Conservation (phyloP, 2,888 invertebrate species). For the Perithous albicinctus region DNA sequence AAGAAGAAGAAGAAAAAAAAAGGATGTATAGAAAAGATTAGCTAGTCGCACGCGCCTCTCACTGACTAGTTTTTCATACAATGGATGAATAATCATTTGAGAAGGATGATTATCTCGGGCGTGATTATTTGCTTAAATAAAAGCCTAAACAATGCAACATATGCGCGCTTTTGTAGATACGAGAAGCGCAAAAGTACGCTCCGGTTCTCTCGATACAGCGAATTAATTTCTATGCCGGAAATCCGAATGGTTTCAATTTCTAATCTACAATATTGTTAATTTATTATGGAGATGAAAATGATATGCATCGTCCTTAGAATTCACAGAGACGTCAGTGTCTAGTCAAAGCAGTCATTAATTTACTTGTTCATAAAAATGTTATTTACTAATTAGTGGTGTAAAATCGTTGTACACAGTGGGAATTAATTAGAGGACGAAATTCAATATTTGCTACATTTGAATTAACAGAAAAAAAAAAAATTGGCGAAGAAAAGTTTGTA, state of each 20-base stretch:
- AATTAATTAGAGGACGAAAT: neutral
- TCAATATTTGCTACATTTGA: too few species aligned
- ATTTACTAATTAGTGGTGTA: neutral
- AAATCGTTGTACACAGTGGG: neutral
- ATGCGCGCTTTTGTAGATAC: neutral
- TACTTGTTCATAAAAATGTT: too few species aligned
- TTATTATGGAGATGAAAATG: neutral
- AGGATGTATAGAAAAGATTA: neutral
- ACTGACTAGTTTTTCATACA: conserved; percentile 27
- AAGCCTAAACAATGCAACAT: conserved; percentile 13
- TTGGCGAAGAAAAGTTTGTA: too few species aligned
- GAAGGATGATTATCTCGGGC: conserved; percentile 2
- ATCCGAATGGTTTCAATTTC: conserved; percentile 30
- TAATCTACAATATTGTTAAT: neutral
- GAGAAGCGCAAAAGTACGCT: neutral
- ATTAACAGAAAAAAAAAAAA: too few species aligned
- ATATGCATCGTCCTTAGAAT: neutral
- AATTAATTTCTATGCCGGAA: conserved; percentile 50
- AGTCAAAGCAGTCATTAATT: too few species aligned
- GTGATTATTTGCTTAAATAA: conserved; percentile 18
- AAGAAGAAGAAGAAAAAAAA: neutral
- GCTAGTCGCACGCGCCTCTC: neutral
- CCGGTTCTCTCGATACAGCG: conserved; percentile 16
- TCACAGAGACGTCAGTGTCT: neutral
- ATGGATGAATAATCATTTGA: conserved; percentile 33